A percentile compares a stretch with the other conserved stretches of the same genome.
Conservation (phyloP, 1,140 invertebrate genomes). For the Papilio polytes region DNA sequence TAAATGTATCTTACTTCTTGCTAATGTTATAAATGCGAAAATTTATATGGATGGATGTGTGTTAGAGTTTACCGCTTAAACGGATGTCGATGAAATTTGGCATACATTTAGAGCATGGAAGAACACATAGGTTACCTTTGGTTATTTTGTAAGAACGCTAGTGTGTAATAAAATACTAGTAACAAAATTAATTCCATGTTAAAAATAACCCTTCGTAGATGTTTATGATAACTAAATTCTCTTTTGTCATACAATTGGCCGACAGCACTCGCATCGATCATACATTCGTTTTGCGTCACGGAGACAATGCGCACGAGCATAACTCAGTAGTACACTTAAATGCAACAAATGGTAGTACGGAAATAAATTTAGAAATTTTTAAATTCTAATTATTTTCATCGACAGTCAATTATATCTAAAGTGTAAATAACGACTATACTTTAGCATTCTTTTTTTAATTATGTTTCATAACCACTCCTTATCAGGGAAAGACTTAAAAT, state of each 20-base stretch:
- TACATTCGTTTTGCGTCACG: slow-evolving; percentile 11
- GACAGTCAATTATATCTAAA: too few relatives aligned
- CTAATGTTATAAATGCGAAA: too few relatives aligned
- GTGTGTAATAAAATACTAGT: not conserved
- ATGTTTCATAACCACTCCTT: too few relatives aligned
- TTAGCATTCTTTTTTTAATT: too few relatives aligned
- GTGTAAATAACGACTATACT: too few relatives aligned
- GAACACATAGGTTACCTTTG: too few relatives aligned
- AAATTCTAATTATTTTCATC: not conserved
- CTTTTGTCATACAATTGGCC: slow-evolving; percentile 11
- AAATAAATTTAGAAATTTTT: not conserved
- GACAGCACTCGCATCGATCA: not conserved
- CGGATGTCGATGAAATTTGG: too few relatives aligned
- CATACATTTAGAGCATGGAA: too few relatives aligned
- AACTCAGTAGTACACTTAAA: not conserved
- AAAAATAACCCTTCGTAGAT: not conserved
- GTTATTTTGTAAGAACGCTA: too few relatives aligned
- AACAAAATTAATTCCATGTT: not conserved
- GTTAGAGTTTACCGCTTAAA: too few relatives aligned
- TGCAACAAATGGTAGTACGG: not conserved
- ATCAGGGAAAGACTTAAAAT: not conserved
- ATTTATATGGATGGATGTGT: too few relatives aligned
- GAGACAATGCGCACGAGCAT: slow-evolving; percentile 8
- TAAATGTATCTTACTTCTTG: too few relatives aligned
- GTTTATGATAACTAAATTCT: slow-evolving; percentile 2